These are phyloP conservation scores for Agelastica alni DNA, from an alignment of 2,888 invertebrate genomes.

Conservation along the genomic window DNA sequence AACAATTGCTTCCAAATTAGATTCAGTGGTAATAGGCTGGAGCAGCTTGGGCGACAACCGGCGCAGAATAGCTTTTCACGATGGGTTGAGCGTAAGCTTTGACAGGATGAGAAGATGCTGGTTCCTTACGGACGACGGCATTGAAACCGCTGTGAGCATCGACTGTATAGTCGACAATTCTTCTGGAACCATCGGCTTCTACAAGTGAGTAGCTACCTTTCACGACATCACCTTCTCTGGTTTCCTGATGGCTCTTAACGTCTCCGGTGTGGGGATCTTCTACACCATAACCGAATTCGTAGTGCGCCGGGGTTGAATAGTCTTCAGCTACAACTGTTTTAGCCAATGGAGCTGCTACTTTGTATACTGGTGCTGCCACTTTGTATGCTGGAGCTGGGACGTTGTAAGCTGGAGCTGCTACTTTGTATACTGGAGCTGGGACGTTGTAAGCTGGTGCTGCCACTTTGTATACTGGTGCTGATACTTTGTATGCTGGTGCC, in stretches of 20 bases:
- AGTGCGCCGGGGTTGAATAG: conserved; percentile 37
- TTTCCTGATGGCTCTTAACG: conserved; percentile 65
- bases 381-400: conserved; percentile 12
- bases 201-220: conserved; percentile 60
- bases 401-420: conserved; percentile 3
- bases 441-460: neutral
- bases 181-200: conserved; percentile 59
- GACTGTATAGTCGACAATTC: conserved; percentile 59
- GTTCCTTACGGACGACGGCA: conserved; percentile 59
- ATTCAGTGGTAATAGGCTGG: conserved; percentile 6
- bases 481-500: no score
- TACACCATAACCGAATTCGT: conserved; percentile 32
- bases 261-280: conserved; percentile 55
- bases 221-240: conserved; percentile 60
- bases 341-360: no score
- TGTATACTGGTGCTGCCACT: conserved; percentile 23
- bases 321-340: conserved; percentile 38
- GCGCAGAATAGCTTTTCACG: conserved; percentile 12
- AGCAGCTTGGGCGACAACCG: conserved; percentile 3
- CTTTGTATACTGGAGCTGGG: neutral
- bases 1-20: no score
- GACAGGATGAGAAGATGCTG: conserved; percentile 39
- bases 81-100: neutral
- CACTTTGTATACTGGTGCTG: neutral
- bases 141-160: conserved; percentile 61